Evolutionary conservation across 2,797 vertebrate genomes (phyloP).

Genomic region (Hydrophis major): DNA sequence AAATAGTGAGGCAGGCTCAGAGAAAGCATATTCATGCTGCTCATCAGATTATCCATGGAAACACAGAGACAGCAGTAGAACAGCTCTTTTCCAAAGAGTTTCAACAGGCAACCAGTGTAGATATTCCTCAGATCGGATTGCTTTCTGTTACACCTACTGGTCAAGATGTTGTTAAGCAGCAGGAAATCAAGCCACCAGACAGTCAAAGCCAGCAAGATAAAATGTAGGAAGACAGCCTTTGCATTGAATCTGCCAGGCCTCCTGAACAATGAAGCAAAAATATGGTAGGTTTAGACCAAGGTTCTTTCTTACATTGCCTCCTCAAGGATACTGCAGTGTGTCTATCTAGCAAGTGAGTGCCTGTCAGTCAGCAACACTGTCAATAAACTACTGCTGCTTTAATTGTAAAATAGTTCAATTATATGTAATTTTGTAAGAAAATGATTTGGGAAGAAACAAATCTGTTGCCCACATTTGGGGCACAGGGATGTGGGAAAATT

Average conservation of each 20-base stretch:
- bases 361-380: not conserved
- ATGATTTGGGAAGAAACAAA: not conserved
- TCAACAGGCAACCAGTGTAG: not conserved
- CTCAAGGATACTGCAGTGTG: not conserved
- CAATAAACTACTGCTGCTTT: not conserved
- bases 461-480: not conserved
- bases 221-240: rapidly evolving
- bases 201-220: rapidly evolving
- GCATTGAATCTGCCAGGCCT: not conserved
- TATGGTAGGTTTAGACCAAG: conserved; percentile 34
- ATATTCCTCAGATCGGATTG: not conserved
- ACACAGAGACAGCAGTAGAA: conserved; percentile 44
- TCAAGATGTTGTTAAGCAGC: conserved; percentile 8
- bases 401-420: not conserved
- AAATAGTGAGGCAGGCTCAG: conserved; percentile 82
- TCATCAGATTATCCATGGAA: conserved; percentile 75
- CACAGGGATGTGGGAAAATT: not conserved
- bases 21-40: conserved; percentile 82
- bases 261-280: not conserved
- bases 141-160: not conserved
- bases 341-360: not conserved
- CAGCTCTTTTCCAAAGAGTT: not conserved
- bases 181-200: not conserved
- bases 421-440: not conserved
- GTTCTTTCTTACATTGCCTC: not conserved